Evolutionary conservation across 2,113 vertebrate genomes (phyloP).

Genomic region (Rhabdornis inornatus): DNA sequence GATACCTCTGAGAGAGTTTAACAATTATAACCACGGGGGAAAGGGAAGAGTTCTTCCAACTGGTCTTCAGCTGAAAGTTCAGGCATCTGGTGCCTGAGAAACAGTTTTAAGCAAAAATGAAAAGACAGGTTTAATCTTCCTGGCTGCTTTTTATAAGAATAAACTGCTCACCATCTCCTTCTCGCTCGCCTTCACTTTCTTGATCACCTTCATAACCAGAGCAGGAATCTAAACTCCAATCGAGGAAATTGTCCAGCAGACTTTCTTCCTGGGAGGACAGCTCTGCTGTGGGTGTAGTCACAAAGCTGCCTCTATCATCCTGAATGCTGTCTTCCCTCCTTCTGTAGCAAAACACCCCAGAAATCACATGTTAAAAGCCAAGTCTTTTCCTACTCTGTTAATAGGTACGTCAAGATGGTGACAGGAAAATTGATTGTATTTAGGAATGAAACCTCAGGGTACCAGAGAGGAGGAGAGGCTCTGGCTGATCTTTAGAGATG

Average conservation of each 20-base stretch:
- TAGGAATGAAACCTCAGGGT: neutral
- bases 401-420: neutral
- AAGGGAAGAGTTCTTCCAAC: neutral
- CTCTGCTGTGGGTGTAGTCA: conserved; percentile 91
- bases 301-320: conserved; percentile 84
- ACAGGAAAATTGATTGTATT: neutral
- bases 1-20: neutral
- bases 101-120: neutral
- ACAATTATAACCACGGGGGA: neutral
- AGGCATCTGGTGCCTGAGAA: conserved; percentile 10
- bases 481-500: neutral
- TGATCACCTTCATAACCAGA: conserved; percentile 94
- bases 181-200: conserved; percentile 90
- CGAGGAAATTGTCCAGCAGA: conserved; percentile 88
- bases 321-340: conserved; percentile 85
- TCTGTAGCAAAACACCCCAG: conserved; percentile 57
- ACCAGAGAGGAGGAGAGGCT: neutral
- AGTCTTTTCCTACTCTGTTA: neutral
- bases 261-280: conserved; percentile 92
- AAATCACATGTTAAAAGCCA: neutral
- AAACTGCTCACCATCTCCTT: conserved; percentile 80
- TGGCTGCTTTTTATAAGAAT: neutral
- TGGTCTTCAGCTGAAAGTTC: neutral
- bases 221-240: conserved; percentile 93
- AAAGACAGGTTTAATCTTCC: neutral